Base-by-base conservation (phyloP, 2,113 vertebrate species). In the Oreochromis spilurus region DNA sequence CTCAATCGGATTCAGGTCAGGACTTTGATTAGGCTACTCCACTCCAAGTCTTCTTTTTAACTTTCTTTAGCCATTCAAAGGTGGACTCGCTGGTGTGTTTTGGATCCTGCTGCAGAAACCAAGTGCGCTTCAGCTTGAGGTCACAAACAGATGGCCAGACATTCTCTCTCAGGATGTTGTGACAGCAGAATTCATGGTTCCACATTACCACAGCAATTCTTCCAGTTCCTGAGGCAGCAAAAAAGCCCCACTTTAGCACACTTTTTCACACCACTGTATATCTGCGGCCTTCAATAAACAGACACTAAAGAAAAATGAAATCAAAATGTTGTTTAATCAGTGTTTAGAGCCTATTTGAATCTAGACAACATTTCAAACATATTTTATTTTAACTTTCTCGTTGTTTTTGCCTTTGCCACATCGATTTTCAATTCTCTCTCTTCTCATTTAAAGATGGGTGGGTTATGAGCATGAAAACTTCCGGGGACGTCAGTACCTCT, bases 381-480 rank as follows among this genome's bases (percentile, higher is more conserved):
- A 0, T 48, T 65, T 36, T 65, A 65, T 48, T 62, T 62, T 19
- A 62, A 31, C 43, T n/a, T 38, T 50, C 24, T 75, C 17, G 24
- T 48, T 75, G 43, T 19, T 75, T 77, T 77, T 50, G 16, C 26
- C 45, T 50, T 19, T 77, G 26, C 26, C 26, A 8, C 24, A 19
- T 50, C n/a, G 1, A 4, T 34, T 16, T 67, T 36, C 0, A 53
- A n/a, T 16, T 86, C 7, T 31, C 70, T 50, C 70, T 75, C 16
- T 77, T 0, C 26, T 77, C 70, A n/a, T 50, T 77, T 29, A 4
- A 55, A 97, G 96, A 87, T 97, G 96, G 97, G 84, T 96, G 9
- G 95, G 91, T 2, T 95, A 89, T 5, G 95, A 97, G 45, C 94
- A 96, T 7, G 96, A 97, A 31, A 96, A 95, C 95, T 97, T 96